Percentiles rank a stretch among this genome's conserved stretches.
Conservation (phyloP, 1,140 invertebrate species). For the Drosophila nannoptera region DNA sequence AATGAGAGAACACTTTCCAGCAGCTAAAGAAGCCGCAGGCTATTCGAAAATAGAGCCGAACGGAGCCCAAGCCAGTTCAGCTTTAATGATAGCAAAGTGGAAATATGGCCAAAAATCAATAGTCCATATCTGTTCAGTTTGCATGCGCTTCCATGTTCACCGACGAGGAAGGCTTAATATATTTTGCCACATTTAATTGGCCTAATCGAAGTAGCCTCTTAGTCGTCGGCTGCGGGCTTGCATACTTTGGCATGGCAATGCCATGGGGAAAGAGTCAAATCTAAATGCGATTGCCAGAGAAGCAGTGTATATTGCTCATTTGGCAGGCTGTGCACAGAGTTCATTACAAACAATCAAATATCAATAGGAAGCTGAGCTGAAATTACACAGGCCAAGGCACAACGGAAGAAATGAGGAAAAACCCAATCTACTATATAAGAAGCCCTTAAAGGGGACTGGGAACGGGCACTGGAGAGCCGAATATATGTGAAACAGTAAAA, state of each 20-base stretch:
- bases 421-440: constrained; percentile 7
- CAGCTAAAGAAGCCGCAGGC: background rate
- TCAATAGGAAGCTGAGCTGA: constrained; percentile 48
- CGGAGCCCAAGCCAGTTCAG: background rate
- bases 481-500: constrained; percentile 68
- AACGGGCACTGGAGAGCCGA: constrained; percentile 21
- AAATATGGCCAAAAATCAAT: background rate
- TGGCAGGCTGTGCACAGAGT: constrained; percentile 29
- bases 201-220: too few relatives aligned
- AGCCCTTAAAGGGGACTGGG: constrained; percentile 27
- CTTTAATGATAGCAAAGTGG: background rate
- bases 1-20: background rate
- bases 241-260: background rate
- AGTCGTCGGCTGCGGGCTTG: background rate
- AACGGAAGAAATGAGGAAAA: constrained; percentile 9
- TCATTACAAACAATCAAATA: constrained; percentile 74
- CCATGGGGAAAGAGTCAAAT: constrained; percentile 6
- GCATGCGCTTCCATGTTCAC: too few relatives aligned
- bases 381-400: constrained; percentile 46
- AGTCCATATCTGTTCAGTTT: background rate
- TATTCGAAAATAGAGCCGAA: background rate
- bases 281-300: constrained; percentile 32
- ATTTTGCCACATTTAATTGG: too few relatives aligned
- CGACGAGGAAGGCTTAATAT: too few relatives aligned
- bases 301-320: constrained; percentile 57